Conservation (phyloP, 2,113 vertebrate genomes). For the Amblyopsis rosae region DNA sequence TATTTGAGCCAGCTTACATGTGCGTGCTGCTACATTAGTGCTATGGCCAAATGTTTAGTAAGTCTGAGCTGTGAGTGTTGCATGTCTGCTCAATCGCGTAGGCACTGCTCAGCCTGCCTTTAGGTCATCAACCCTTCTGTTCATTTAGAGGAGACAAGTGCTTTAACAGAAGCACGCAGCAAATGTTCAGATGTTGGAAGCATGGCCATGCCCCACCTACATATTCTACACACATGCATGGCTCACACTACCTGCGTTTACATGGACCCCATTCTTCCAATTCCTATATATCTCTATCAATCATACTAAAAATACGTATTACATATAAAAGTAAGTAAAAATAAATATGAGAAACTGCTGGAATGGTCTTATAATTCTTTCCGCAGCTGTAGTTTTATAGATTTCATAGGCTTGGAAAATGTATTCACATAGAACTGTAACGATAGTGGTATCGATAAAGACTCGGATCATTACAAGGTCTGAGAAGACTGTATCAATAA, state of each 20-base stretch:
- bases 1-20: constrained; percentile 65
- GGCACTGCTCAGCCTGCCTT: constrained; percentile 21
- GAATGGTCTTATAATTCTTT: no score
- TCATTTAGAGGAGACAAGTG: constrained; percentile 9
- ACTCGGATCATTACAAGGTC: no score
- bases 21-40: constrained; percentile 33
- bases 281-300: no score
- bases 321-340: no score
- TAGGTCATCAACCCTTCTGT: constrained; percentile 7
- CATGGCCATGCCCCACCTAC: constrained; percentile 4
- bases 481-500: no score
- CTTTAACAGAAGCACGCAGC: background rate
- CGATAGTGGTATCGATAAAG: no score
- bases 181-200: constrained; percentile 14
- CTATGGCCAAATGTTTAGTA: constrained; percentile 53
- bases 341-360: no score
- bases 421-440: no score
- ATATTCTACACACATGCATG: constrained; percentile 6
- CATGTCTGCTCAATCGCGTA: constrained; percentile 32
- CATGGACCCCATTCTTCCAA: no score
- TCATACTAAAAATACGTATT: no score
- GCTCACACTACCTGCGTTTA: background rate
- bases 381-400: no score
- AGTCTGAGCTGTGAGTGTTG: constrained; percentile 50
- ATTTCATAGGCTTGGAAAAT: no score